Evolutionary conservation across 2,113 vertebrate genomes (phyloP).

Genomic region (Callaeas wilsoni): DNA sequence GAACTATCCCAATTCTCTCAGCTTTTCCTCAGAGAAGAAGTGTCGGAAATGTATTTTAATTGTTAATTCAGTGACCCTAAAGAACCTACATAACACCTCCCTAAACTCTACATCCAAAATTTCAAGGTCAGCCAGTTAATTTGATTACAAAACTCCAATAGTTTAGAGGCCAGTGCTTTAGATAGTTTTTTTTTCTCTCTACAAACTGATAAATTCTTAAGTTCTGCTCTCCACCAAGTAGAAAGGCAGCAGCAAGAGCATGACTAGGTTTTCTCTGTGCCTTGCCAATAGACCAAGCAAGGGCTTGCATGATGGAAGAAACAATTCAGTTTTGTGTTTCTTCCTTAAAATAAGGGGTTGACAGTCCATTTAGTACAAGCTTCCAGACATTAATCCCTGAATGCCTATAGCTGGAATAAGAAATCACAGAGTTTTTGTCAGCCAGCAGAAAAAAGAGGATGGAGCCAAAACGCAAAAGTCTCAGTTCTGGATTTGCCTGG

Average conservation of each 20-base stretch:
- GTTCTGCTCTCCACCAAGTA: neutral
- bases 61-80: neutral
- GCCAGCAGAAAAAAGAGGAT: neutral
- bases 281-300: neutral
- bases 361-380: neutral
- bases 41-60: neutral
- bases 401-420: neutral
- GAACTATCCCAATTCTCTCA: neutral
- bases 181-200: neutral
- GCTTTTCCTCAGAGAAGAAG: neutral
- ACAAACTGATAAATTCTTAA: neutral
- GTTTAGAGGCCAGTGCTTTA: neutral
- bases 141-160: neutral
- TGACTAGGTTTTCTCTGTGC: neutral
- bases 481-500: neutral
- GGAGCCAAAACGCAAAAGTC: neutral
- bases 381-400: neutral
- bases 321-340: neutral
- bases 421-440: neutral
- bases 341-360: neutral
- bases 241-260: neutral
- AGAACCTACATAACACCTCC: neutral
- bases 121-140: neutral
- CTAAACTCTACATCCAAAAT: neutral
- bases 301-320: neutral